Conservation (phyloP, 2,113 vertebrate genomes). For the Cervus canadensis region DNA sequence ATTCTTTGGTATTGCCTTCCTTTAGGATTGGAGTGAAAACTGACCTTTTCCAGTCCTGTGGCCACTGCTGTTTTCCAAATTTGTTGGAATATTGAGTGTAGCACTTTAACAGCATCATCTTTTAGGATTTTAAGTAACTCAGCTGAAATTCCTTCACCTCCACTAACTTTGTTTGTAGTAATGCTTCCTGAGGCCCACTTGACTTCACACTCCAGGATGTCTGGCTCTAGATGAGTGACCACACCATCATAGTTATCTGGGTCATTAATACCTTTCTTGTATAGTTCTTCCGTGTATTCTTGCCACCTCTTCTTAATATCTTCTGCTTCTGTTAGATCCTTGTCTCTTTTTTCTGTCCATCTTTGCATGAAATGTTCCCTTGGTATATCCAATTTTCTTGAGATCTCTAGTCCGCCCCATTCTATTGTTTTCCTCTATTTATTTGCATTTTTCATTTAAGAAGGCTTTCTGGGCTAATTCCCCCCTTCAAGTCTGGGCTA, state of each 20-base stretch:
- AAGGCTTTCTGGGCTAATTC: not conserved
- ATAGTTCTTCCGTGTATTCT: not conserved
- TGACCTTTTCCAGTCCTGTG: not conserved
- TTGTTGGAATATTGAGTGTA: not conserved
- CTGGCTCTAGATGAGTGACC: not conserved
- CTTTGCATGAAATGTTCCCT: not conserved
- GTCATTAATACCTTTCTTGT: not conserved
- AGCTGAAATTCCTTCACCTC: not conserved
- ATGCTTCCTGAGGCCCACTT: not conserved
- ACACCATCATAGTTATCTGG: not conserved
- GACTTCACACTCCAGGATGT: not conserved
- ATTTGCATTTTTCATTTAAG: not conserved
- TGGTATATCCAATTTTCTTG: not conserved
- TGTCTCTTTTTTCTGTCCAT: not conserved
- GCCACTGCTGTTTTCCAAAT: not conserved
- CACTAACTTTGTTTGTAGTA: not conserved
- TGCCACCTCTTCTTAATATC: not conserved
- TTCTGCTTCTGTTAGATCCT: not conserved
- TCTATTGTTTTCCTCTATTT: not conserved
- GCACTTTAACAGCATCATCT: not conserved
- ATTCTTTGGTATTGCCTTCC: not conserved
- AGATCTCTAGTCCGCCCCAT: not conserved
- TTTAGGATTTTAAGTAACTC: not conserved
- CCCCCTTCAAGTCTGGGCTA: not conserved
- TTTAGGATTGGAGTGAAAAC: not conserved